Evolutionary conservation across 1,140 invertebrate species (phyloP).

Genomic region (Cydia splendana): DNA sequence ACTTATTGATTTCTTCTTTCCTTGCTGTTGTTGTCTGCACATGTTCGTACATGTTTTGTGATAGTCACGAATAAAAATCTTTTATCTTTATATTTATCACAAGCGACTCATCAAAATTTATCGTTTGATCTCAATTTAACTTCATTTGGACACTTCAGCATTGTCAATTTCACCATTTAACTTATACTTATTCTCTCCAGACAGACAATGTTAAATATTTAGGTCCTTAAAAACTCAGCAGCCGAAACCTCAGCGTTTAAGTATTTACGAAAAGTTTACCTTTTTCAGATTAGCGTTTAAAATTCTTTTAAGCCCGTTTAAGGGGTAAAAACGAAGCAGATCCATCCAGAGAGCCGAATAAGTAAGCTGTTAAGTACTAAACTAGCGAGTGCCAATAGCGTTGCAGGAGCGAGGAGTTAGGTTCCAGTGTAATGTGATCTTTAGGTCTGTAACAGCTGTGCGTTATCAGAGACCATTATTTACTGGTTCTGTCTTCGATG

Average conservation of each 20-base stretch:
- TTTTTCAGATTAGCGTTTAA: slow-evolving; percentile 3
- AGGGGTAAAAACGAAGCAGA: slow-evolving; percentile 15
- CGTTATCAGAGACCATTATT: too few species aligned
- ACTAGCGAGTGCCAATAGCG: not conserved
- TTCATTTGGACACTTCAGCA: not conserved
- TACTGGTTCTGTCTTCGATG: too few species aligned
- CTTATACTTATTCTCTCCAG: not conserved
- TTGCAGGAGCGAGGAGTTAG: too few species aligned
- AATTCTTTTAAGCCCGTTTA: slow-evolving; percentile 11
- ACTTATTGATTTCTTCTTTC: too few species aligned
- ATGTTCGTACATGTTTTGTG: too few species aligned
- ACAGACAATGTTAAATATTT: slow-evolving; percentile 1
- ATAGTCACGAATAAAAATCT: too few species aligned
- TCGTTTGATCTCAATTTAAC: not conserved
- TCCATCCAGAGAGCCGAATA: slow-evolving; percentile 20
- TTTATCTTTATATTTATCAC: too few species aligned
- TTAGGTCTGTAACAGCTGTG: too few species aligned
- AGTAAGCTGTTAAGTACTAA: slow-evolving; percentile 29
- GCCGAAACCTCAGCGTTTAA: not conserved
- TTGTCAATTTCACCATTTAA: not conserved
- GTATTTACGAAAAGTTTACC: not conserved
- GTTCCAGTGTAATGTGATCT: not conserved
- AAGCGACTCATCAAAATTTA: too few species aligned
- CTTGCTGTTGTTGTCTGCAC: too few species aligned
- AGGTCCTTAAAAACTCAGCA: not conserved